Evolutionary conservation across 2,888 invertebrate genomes (phyloP).

Genomic region (Aromia moschata): DNA sequence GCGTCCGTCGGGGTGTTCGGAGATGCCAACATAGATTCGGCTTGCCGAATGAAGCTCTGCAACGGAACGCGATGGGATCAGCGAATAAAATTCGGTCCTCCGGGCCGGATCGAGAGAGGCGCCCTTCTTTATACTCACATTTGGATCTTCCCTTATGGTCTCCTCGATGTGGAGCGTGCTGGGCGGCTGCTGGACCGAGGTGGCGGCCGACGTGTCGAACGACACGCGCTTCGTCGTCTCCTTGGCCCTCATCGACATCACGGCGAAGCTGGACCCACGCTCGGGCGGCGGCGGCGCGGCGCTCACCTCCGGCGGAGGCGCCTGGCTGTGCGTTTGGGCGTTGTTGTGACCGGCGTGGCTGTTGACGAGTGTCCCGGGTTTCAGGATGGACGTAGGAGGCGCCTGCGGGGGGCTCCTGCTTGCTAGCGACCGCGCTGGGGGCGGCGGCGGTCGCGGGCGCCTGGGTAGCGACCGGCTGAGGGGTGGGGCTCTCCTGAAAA

Average conservation of each 20-base stretch:
- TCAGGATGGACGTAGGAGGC: conserved; percentile 59
- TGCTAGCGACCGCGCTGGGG: conserved; percentile 55
- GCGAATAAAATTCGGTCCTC: too few relatives aligned
- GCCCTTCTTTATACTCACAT: conserved; percentile 78
- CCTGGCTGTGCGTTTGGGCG: conserved; percentile 30
- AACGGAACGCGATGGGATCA: too few relatives aligned
- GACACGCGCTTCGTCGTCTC: conserved; percentile 62
- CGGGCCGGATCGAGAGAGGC: too few relatives aligned
- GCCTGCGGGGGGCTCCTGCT: conserved; percentile 49
- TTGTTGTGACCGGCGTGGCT: conserved; percentile 47
- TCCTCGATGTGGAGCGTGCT: conserved; percentile 64
- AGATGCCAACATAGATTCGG: conserved; percentile 81
- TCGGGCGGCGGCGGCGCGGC: conserved; percentile 82
- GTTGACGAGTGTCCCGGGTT: conserved; percentile 54
- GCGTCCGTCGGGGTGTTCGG: conserved; percentile 76
- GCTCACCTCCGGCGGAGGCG: conserved; percentile 51
- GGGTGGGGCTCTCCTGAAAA: conserved; percentile 58
- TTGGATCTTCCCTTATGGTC: conserved; percentile 78
- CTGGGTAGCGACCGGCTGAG: conserved; percentile 58
- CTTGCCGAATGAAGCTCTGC: conserved; percentile 82
- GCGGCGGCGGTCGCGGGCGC: conserved; percentile 56
- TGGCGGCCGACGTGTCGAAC: conserved; percentile 45
- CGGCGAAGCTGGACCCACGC: conserved; percentile 87
- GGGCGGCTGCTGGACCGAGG: conserved; percentile 42
- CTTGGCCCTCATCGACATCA: conserved; percentile 73